Evolutionary conservation across 1,140 invertebrate genomes (phyloP).

Genomic region (Caligus rogercresseyi): DNA sequence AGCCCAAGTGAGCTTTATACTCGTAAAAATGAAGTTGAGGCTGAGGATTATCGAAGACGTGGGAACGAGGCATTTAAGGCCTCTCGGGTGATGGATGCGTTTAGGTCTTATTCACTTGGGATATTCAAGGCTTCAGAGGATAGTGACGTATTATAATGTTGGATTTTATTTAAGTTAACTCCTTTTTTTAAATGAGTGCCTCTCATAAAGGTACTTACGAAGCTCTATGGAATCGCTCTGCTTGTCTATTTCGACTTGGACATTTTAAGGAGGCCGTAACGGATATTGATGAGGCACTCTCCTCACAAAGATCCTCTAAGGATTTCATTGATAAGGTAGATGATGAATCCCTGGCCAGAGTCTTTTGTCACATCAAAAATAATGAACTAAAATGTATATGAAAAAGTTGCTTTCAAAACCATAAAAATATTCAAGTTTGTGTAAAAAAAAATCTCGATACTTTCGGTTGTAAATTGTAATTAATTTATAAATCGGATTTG

Average conservation of each 20-base stretch:
- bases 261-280: neutral
- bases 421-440: no score
- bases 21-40: neutral
- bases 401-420: no score
- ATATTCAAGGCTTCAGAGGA: neutral
- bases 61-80: neutral
- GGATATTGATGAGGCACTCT: neutral
- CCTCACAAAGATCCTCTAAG: no score
- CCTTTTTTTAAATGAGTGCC: neutral
- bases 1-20: neutral
- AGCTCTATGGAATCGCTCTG: neutral
- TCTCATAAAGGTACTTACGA: neutral
- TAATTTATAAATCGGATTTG: no score
- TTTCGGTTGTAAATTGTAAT: no score
- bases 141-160: neutral
- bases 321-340: no score
- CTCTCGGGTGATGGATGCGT: neutral
- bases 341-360: no score
- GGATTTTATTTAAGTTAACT: neutral
- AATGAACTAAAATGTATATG: no score
- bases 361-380: no score
- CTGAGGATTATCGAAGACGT: neutral
- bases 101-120: neutral
- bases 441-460: no score
- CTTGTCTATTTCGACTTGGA: neutral